These are phyloP conservation scores for Cataglyphis rosenhaueri DNA, from an alignment of 2,888 invertebrate species.

Conservation along the genomic window DNA sequence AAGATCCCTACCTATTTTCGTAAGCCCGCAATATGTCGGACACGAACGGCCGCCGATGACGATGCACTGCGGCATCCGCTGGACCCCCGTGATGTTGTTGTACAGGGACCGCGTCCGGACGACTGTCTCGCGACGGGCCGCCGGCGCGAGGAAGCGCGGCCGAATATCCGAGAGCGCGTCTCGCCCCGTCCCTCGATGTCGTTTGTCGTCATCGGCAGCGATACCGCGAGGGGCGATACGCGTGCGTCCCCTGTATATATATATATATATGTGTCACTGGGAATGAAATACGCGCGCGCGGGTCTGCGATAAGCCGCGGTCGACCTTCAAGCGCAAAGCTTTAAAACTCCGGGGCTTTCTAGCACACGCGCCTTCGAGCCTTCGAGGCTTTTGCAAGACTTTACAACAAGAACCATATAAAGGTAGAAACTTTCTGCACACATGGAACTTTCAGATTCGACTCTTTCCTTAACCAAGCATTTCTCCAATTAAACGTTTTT, in stretches of 20 bases:
- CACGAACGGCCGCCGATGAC: constrained; percentile 18
- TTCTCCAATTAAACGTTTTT: no score
- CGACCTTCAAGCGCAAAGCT: constrained; percentile 10
- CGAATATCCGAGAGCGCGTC: constrained; percentile 21
- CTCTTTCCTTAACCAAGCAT: no score
- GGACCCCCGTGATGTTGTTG: constrained; percentile 16
- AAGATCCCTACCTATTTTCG: constrained; percentile 28
- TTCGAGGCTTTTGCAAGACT: no score
- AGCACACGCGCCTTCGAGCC: background rate
- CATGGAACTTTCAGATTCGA: no score
- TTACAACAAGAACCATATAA: no score
- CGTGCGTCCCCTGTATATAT: constrained; percentile 15
- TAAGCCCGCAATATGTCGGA: constrained; percentile 39
- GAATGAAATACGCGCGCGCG: constrained; percentile 14
- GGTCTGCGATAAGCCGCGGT: background rate
- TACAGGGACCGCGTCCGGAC: constrained; percentile 2
- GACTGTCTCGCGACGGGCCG: constrained; percentile 5
- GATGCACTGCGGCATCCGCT: constrained; percentile 24
- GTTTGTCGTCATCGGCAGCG: background rate
- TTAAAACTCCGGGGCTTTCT: background rate
- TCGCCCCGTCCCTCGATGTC: background rate
- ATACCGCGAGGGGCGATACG: constrained; percentile 18
- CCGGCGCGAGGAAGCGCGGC: constrained; percentile 37
- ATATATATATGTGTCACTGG: background rate
- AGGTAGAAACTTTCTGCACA: no score